A percentile compares a stretch with the other conserved stretches of the same genome.
Conservation (phyloP, 2,113 vertebrate species). For the Zosterops hypoxanthus region DNA sequence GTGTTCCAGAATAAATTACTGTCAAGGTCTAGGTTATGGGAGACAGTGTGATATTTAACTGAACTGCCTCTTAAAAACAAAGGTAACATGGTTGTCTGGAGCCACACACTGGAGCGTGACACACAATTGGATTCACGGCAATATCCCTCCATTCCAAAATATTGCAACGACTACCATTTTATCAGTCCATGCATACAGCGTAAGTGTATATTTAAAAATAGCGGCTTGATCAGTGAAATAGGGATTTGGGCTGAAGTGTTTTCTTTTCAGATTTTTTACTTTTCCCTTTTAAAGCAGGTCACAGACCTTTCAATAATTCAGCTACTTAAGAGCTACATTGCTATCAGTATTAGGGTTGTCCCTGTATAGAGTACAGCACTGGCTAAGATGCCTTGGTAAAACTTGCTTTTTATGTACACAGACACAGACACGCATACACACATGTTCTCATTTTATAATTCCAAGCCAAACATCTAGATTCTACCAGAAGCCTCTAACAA, state of each 20-base stretch:
- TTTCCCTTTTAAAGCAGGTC: background rate
- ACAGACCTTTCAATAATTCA: background rate
- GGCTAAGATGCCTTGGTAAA: background rate
- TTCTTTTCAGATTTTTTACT: background rate
- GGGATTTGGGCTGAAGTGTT: background rate
- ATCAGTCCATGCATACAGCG: background rate
- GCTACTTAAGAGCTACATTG: background rate
- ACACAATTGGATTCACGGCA: background rate
- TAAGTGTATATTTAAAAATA: background rate
- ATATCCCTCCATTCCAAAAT: background rate
- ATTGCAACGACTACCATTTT: background rate
- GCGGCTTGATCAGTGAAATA: background rate
- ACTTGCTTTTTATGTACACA: background rate
- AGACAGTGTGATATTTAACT: background rate
- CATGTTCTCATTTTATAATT: background rate
- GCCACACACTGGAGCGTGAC: background rate
- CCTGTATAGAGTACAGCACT: background rate
- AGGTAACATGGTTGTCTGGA: background rate
- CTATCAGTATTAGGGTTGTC: background rate
- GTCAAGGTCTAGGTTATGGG: background rate
- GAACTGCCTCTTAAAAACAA: background rate
- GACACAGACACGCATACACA: rapidly evolving
- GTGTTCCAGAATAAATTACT: background rate
- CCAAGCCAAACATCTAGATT: rapidly evolving
- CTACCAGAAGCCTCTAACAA: background rate